Base-by-base conservation (phyloP, 2,888 invertebrate species). In the Salticus scenicus region DNA sequence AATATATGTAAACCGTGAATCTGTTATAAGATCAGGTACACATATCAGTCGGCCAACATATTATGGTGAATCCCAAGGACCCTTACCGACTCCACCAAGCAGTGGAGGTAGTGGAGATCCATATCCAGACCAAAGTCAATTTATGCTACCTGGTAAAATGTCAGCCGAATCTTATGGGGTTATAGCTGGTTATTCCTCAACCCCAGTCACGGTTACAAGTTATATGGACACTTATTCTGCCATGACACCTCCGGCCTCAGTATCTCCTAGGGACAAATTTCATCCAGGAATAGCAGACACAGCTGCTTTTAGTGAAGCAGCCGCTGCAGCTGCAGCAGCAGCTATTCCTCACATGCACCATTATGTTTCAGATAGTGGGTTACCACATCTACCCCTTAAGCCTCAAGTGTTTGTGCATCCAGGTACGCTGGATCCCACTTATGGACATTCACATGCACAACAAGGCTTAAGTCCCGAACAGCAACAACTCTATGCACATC, bases 211-310 rank as follows among this genome's bases (percentile, higher is more conserved):
- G 8, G 57, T 92, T 93, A 84, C 95, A 95, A 87, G 88, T n/a
- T 96, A 96, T 64, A 80, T 81, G 83, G 90, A 91, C 88, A 90
- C 91, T 90, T 97, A 97, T 91, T 89, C 89, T 57, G 96, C 97
- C 70, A 98, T 98, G 96, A 98, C 98, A 4, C 98, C 98, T 75
- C 98, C 98, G 74, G 97, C 97, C n/a, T 98, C 98, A 2, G 98
- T 98, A 0, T 98, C 98, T 5, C 98, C 98, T 0, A 93, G 97
- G 87, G 98, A 98, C 90, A 96, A 94, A 92, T 91, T 92, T 91
- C 88, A 92, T 91, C 85, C 91, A 28, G 87, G 82, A 63, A 80
- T 88, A 66, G 77, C 87, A 17, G 88, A 88, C 42, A 88, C 88
- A 1, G 85, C 82, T 17, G 83, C 89, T 63, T 89, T 87, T 88